Conservation (phyloP, 2,888 invertebrate species). For the Cataglyphis livida region DNA sequence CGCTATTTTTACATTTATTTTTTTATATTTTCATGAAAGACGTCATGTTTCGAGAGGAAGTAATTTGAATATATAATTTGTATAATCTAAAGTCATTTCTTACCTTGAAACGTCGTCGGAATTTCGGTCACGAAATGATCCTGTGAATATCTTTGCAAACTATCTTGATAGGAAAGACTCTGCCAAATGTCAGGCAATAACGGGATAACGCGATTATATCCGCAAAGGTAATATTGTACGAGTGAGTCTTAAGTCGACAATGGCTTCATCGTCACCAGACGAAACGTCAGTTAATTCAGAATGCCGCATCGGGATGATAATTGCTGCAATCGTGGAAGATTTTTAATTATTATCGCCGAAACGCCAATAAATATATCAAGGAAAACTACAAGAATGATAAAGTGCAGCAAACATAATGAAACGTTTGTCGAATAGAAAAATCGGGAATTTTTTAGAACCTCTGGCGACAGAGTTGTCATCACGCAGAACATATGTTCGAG, state of each 20-base stretch:
- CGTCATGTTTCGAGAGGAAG: not conserved
- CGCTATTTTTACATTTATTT: not conserved
- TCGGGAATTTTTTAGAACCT: not conserved
- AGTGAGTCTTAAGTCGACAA: slow-evolving; percentile 59
- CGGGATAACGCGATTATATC: slow-evolving; percentile 64
- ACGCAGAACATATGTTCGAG: slow-evolving; percentile 11
- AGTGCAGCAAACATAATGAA: slow-evolving; percentile 21
- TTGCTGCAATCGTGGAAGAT: slow-evolving; percentile 11
- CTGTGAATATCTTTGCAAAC: slow-evolving; percentile 68
- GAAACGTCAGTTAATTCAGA: slow-evolving; percentile 64
- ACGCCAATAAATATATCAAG: not conserved
- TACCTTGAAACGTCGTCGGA: slow-evolving; percentile 62
- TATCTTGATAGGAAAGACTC: slow-evolving; percentile 59
- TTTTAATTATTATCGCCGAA: slow-evolving; percentile 38
- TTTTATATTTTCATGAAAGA: not conserved
- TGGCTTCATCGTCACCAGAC: slow-evolving; percentile 41
- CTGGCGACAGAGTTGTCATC: not conserved
- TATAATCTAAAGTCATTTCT: slow-evolving; percentile 61
- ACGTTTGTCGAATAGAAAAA: slow-evolving; percentile 7
- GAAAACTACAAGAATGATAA: slow-evolving; percentile 28
- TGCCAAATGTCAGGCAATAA: slow-evolving; percentile 75
- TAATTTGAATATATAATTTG: slow-evolving; percentile 57
- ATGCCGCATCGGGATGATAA: slow-evolving; percentile 12
- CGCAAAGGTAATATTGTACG: slow-evolving; percentile 46
- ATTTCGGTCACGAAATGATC: slow-evolving; percentile 62